phyloP scores from a whole-genome alignment of 2,888 invertebrate genomes.

The Nycteola revayana region DNA sequence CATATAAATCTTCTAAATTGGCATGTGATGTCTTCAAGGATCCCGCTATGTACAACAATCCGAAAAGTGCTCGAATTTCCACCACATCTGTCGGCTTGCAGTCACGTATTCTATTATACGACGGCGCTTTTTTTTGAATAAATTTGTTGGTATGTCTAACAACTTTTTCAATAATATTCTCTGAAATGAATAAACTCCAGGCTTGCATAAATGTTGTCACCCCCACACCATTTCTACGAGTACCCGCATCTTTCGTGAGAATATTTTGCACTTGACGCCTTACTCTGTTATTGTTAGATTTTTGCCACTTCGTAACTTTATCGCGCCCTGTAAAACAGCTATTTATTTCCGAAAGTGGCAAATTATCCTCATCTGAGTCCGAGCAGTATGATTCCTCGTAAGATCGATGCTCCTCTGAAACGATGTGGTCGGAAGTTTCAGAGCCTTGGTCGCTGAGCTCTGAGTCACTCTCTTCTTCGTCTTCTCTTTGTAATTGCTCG shows the following conservation, averaged over 20 bases:
- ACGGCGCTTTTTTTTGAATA: constrained; percentile 12
- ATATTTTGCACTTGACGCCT: constrained; percentile 29
- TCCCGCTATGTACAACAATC: constrained; percentile 23
- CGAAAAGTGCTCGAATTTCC: constrained; percentile 10
- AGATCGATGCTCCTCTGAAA: constrained; percentile 18
- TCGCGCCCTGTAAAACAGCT: constrained; percentile 11
- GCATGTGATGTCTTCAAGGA: constrained; percentile 21
- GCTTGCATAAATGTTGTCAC: constrained; percentile 27
- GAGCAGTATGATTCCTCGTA: constrained; percentile 23
- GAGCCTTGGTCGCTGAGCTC: constrained; percentile 26
- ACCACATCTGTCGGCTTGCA: constrained; percentile 24
- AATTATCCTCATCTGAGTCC: constrained; percentile 22
- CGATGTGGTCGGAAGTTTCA: constrained; percentile 22
- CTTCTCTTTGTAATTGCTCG: constrained; percentile 19
- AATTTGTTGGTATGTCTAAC: constrained; percentile 11
- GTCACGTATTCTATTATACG: constrained; percentile 30
- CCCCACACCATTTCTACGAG: constrained; percentile 26
- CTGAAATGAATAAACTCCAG: constrained; percentile 33
- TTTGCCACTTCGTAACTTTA: constrained; percentile 29
- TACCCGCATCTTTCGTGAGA: constrained; percentile 27
- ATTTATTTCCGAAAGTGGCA: constrained; percentile 22
- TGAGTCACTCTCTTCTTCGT: constrained; percentile 24
- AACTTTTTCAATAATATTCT: constrained; percentile 17
- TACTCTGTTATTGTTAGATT: constrained; percentile 24
- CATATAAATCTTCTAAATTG: constrained; percentile 30